A percentile compares a stretch with the other conserved stretches of the same genome.
Evolutionary conservation across 2,888 invertebrate genomes (phyloP).

Genomic region (Agonopterix arenella): DNA sequence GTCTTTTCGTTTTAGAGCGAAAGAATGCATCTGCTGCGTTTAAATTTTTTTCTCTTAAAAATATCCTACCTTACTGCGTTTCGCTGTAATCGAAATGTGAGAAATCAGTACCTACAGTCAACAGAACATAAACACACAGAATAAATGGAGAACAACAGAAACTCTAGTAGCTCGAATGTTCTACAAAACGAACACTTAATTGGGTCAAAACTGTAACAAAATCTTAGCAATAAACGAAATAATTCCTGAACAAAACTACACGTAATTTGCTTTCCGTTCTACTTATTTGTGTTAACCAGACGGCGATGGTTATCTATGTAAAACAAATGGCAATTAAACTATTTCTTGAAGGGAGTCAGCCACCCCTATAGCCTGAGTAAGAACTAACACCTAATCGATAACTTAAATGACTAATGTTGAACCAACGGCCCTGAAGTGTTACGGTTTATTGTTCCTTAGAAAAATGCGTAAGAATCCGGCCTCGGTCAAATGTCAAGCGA

Average conservation of each 20-base stretch:
- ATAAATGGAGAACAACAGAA: no score
- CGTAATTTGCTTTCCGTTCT: slow-evolving; percentile 15
- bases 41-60: no score
- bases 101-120: no score
- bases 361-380: slow-evolving; percentile 33
- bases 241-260: slow-evolving; percentile 1
- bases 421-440: slow-evolving; percentile 15
- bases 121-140: no score
- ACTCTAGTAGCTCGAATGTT: no score
- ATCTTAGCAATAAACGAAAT: slow-evolving; percentile 5
- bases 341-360: slow-evolving; percentile 29
- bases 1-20: no score
- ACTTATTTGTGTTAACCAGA: slow-evolving; percentile 17
- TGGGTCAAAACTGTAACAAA: slow-evolving; percentile 7
- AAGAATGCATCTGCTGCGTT: no score
- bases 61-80: no score
- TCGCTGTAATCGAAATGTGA: no score
- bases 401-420: slow-evolving; percentile 15
- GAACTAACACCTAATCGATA: slow-evolving; percentile 33
- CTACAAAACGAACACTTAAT: background rate
- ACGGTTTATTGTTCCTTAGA: background rate
- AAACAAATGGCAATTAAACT: no score
- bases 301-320: background rate
- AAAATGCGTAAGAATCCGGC: slow-evolving; percentile 14
- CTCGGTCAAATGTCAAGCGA: slow-evolving; percentile 13